Evolutionary conservation across 1,140 invertebrate species (phyloP).

Genomic region (Chionoecetes opilio): DNA sequence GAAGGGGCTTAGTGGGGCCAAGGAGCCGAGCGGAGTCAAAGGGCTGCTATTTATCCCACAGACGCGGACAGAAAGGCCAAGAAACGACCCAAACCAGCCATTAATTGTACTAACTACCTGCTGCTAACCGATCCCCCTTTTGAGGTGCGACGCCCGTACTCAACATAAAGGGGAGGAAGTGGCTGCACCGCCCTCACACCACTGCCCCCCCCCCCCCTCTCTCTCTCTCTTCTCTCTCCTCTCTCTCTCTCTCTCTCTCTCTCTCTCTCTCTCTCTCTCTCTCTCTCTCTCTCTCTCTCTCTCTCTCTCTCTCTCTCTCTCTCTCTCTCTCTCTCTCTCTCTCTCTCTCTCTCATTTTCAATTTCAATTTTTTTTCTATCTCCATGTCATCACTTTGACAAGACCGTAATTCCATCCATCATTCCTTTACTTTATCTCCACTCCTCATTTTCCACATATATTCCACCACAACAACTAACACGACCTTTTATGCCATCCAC

Average conservation of each 20-base stretch:
- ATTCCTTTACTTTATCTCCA: neutral
- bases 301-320: slow-evolving; percentile 20
- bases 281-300: too few relatives aligned
- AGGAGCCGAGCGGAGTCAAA: slow-evolving; percentile 45
- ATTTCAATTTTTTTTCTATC: neutral
- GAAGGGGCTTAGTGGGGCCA: neutral
- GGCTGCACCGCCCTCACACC: neutral
- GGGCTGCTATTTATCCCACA: slow-evolving; percentile 66
- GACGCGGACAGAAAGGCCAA: slow-evolving; percentile 53
- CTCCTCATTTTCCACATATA: neutral
- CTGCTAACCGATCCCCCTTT: slow-evolving; percentile 74
- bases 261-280: too few relatives aligned
- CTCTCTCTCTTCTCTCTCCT: neutral
- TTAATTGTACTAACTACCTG: slow-evolving; percentile 79
- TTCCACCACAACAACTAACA: neutral
- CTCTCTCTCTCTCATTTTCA: neutral
- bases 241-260: slow-evolving; percentile 38
- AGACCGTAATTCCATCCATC: neutral
- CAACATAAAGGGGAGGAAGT: slow-evolving; percentile 71
- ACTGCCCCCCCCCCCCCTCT: neutral
- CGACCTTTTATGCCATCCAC: neutral
- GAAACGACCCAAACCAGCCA: slow-evolving; percentile 63
- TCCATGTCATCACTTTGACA: neutral
- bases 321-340: slow-evolving; percentile 7
- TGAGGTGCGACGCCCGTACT: slow-evolving; percentile 39